Percentiles rank a stretch among this genome's conserved stretches.
Conservation (phyloP, 2,888 invertebrate species). For the Eristalis intricaria region DNA sequence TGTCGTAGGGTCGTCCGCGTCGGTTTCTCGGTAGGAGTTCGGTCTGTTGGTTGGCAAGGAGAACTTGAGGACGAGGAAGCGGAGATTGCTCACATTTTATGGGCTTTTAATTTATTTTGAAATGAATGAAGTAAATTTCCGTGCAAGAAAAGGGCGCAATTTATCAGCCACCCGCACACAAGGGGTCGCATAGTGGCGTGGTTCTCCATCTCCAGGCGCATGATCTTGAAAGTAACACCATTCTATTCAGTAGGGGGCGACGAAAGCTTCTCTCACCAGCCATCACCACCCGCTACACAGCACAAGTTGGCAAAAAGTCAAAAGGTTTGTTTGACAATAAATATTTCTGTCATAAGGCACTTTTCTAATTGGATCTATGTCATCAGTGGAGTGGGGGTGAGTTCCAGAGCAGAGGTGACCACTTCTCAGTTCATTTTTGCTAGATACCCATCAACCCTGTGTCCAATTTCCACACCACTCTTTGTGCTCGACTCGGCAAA, state of each 20-base stretch:
- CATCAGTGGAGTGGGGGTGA: not conserved
- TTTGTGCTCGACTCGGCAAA: not conserved
- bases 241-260: too few relatives aligned
- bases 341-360: not conserved
- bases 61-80: not conserved
- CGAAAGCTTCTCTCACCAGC: not conserved
- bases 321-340: not conserved
- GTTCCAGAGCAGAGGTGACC: not conserved
- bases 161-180: not conserved
- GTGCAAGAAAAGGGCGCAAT: not conserved
- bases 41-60: not conserved
- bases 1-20: not conserved
- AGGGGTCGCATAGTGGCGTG: too few relatives aligned
- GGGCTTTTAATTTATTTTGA: slow-evolving; percentile 40
- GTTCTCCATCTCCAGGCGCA: not conserved
- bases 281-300: not conserved
- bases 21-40: not conserved
- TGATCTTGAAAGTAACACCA: too few relatives aligned
- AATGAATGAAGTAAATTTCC: not conserved
- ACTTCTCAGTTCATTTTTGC: not conserved
- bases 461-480: not conserved
- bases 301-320: not conserved
- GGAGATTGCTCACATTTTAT: not conserved
- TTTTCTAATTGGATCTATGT: not conserved
- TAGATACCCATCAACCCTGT: not conserved